A percentile compares a stretch with the other conserved stretches of the same genome.
Conservation (phyloP, 2,888 invertebrate genomes). For the Tuberolachnus salignus region DNA sequence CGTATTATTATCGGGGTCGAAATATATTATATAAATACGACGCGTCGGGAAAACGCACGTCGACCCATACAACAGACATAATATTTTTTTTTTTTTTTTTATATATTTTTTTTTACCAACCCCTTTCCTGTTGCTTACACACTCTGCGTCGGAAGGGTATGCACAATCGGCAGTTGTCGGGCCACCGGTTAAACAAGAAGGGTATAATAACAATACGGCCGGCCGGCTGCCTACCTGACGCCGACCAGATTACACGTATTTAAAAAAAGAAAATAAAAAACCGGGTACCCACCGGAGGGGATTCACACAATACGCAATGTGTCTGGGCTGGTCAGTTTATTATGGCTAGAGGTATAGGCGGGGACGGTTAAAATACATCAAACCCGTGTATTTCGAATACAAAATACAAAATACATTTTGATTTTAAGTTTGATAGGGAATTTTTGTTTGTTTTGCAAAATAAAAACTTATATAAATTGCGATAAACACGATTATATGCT, state of each 20-base stretch:
- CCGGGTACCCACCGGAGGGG: background rate
- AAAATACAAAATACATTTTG: too few species aligned
- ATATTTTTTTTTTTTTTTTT: background rate
- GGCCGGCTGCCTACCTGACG: conserved; percentile 32
- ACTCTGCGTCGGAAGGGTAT: background rate
- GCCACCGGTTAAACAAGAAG: conserved; percentile 42
- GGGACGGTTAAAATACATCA: too few species aligned
- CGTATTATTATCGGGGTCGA: background rate
- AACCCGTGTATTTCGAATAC: too few species aligned
- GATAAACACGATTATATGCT: too few species aligned
- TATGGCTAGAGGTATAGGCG: too few species aligned
- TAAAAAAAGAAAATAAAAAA: background rate
- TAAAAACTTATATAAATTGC: too few species aligned
- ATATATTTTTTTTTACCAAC: conserved; percentile 40
- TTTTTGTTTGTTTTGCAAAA: too few species aligned
- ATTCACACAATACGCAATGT: background rate
- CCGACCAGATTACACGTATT: background rate
- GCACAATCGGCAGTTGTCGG: background rate
- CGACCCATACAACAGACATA: conserved; percentile 13
- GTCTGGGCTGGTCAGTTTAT: background rate
- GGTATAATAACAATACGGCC: conserved; percentile 27
- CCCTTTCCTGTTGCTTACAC: conserved; percentile 22
- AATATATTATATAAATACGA: conserved; percentile 1
- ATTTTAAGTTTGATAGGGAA: too few species aligned
- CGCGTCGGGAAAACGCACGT: background rate